Percentiles rank a stretch among this genome's conserved stretches.
phyloP scores from a whole-genome alignment of 2,113 vertebrate genomes.

The Puffinus mauretanicus region DNA sequence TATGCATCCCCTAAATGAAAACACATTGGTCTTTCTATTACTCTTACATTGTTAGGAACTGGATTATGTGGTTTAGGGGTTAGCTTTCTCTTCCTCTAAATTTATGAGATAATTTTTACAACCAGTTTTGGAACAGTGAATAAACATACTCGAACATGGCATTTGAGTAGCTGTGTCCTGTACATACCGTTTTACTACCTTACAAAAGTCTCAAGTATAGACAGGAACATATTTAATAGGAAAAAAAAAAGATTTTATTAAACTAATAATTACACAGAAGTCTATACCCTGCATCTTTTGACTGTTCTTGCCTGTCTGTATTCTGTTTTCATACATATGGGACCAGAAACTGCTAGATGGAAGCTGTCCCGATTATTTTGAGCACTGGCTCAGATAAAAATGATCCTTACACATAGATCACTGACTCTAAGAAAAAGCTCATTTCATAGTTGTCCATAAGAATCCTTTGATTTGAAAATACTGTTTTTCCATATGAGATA shows the following conservation, averaged over 20 bases:
- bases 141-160: neutral
- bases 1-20: neutral
- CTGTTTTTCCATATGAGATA: neutral
- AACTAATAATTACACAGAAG: neutral
- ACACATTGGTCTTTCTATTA: neutral
- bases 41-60: neutral
- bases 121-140: neutral
- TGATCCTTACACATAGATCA: neutral
- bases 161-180: neutral
- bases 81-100: neutral
- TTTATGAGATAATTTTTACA: neutral
- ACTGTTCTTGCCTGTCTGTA: neutral
- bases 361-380: neutral
- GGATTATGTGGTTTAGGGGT: neutral
- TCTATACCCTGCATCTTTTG: neutral
- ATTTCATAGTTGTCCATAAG: neutral
- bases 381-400: neutral
- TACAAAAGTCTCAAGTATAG: neutral
- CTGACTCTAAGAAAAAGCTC: neutral
- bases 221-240: neutral
- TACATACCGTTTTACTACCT: neutral
- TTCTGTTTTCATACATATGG: neutral
- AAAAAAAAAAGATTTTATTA: neutral
- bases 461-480: conserved; percentile 24
- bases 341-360: neutral